Evolutionary conservation across 2,113 vertebrate genomes (phyloP).

Genomic region (Brachypodius melanocephalos): DNA sequence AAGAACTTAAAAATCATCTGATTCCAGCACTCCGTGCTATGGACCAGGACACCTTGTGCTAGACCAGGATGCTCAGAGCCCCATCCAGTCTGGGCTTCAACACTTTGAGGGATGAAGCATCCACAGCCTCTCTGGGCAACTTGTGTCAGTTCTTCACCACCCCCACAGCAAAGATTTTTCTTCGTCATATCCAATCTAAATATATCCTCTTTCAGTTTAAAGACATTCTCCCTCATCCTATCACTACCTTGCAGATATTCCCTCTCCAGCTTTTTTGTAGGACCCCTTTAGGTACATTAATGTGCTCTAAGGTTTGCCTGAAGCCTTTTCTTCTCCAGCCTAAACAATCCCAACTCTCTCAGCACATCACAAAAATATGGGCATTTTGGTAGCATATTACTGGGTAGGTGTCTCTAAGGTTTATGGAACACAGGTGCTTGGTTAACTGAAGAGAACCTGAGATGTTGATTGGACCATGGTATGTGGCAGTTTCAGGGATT

Average conservation of each 20-base stretch:
- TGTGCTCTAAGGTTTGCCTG: not conserved
- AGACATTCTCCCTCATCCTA: not conserved
- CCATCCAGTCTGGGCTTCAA: not conserved
- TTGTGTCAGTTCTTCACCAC: not conserved
- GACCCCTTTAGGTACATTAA: not conserved
- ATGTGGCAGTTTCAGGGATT: not conserved
- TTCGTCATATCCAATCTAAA: not conserved
- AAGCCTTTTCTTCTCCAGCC: not conserved
- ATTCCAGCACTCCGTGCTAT: not conserved
- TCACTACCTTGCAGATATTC: not conserved
- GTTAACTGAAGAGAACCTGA: not conserved
- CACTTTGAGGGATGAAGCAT: not conserved
- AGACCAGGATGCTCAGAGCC: not conserved
- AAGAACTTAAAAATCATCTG: not conserved
- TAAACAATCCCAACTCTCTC: not conserved
- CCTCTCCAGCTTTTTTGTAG: not conserved
- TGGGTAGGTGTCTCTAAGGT: not conserved
- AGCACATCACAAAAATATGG: fast-evolving
- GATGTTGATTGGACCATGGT: not conserved
- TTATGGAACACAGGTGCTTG: not conserved
- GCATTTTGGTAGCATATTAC: not conserved
- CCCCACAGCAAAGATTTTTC: not conserved
- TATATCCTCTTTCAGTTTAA: not conserved
- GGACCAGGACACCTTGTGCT: not conserved
- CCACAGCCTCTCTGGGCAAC: not conserved